Conservation (phyloP, 2,888 invertebrate species). For the Tipula helvola region DNA sequence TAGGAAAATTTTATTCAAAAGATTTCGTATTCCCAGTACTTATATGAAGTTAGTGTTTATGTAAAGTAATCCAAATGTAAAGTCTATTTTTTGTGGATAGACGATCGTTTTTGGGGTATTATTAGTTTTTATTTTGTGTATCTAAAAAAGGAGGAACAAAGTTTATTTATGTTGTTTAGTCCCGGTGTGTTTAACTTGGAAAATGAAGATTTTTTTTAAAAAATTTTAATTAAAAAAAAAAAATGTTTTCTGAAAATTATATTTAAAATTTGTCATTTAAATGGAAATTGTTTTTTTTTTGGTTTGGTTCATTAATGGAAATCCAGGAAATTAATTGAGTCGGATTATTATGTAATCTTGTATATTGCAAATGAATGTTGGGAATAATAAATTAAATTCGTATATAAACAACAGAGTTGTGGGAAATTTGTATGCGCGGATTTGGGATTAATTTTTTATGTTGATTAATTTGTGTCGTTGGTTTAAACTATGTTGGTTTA, state of each 20-base stretch:
- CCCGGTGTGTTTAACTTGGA: background rate
- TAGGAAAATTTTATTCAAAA: background rate
- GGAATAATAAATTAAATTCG: background rate
- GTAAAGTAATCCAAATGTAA: background rate
- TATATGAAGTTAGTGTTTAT: background rate
- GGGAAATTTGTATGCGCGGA: background rate
- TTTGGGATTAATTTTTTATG: background rate
- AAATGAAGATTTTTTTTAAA: background rate
- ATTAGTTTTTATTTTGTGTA: background rate
- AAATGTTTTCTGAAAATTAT: background rate
- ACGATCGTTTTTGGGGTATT: background rate
- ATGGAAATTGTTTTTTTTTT: background rate
- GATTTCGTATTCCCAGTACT: background rate
- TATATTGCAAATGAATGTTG: background rate
- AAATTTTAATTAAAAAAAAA: background rate
- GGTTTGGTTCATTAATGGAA: background rate
- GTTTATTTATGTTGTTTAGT: background rate
- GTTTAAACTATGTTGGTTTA: background rate
- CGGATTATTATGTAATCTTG: background rate
- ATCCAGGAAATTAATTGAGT: constrained; percentile 4
- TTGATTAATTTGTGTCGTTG: background rate
- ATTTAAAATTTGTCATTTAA: background rate
- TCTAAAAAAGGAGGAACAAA: background rate
- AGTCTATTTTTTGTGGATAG: background rate
- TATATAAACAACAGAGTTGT: background rate